Conservation (phyloP, 2,113 vertebrate genomes). For the Plectropomus leopardus region DNA sequence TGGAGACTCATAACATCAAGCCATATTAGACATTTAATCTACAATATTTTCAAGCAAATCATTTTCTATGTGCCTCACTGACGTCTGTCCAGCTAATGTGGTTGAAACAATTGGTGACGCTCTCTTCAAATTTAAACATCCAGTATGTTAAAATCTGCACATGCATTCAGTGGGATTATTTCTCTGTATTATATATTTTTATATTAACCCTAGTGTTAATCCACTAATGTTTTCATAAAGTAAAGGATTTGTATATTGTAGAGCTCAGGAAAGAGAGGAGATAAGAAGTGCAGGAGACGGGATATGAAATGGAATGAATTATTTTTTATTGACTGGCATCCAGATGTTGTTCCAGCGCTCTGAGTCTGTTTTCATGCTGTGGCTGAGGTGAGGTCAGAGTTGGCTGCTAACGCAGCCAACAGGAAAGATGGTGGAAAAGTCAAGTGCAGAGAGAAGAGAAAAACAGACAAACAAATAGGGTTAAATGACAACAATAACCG, state of each 20-base stretch:
- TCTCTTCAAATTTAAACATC: no score
- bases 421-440: conserved; percentile 39
- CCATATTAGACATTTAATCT: not conserved
- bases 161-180: no score
- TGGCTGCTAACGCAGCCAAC: conserved; percentile 50
- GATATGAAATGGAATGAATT: conserved; percentile 51
- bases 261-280: conserved; percentile 19
- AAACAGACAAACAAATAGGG: conserved; percentile 41
- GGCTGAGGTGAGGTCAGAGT: conserved; percentile 77
- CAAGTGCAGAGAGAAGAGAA: conserved; percentile 10
- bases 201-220: not conserved
- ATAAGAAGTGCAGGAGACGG: conserved; percentile 18
- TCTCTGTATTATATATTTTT: not conserved
- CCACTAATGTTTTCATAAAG: not conserved
- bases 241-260: not conserved
- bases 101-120: not conserved
- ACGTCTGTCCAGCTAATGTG: not conserved
- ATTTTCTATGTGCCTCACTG: not conserved
- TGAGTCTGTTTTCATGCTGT: conserved; percentile 62
- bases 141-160: no score
- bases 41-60: not conserved
- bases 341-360: conserved; percentile 76
- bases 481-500: conserved; percentile 20
- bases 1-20: not conserved
- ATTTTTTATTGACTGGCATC: conserved; percentile 70